Base-by-base conservation (phyloP, 2,797 vertebrate species). In the Danio kyathit region DNA sequence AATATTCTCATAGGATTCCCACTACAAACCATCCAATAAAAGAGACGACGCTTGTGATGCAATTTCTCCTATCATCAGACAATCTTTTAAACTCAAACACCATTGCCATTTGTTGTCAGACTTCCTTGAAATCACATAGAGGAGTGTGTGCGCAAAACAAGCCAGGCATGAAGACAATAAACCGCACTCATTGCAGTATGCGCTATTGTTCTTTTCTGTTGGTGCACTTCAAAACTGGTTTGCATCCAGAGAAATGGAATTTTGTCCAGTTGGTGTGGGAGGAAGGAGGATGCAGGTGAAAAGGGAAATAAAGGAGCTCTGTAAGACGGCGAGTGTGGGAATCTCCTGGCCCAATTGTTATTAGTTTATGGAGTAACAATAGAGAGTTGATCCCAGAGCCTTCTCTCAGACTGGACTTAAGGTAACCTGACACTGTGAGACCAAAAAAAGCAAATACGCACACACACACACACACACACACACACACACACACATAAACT, bases 351-450 rank as follows among this genome's bases (percentile, higher is more conserved):
- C 41, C 59, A 49, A 54, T 74, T 80, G 72, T 59, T 81, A 43
- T 80, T 77, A 77, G 79, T 81, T 84, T 73, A 84, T 77, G 69
- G 67, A 72, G 54, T 13, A 81, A 84, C 78, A 84, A 84, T 80
- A 71, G 67, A 44, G 52, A 84, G 79, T 81, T 75, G 38, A 84
- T 76, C 82, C 73, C 66, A 56, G 10, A 41, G 43, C 57, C 72
- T 66, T 76, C 61, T 74, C 43, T 77, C 12, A 29, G 61, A 74
- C 67, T 51, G 69, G 75, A 74, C 51, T 54, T 74, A 66, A 43
- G n/a, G 77, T 78, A 77, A 86, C 63, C 19, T 60, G 73, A 84
- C 43, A 76, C 76, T 82, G 52, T 69, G 61, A 10, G 73, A 52
- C 41, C 44, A 71, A 64, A 82, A 60, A 43, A 54, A 63, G 56